Base-by-base conservation (phyloP, 2,797 vertebrate genomes). In the Ficedula albicollis region DNA sequence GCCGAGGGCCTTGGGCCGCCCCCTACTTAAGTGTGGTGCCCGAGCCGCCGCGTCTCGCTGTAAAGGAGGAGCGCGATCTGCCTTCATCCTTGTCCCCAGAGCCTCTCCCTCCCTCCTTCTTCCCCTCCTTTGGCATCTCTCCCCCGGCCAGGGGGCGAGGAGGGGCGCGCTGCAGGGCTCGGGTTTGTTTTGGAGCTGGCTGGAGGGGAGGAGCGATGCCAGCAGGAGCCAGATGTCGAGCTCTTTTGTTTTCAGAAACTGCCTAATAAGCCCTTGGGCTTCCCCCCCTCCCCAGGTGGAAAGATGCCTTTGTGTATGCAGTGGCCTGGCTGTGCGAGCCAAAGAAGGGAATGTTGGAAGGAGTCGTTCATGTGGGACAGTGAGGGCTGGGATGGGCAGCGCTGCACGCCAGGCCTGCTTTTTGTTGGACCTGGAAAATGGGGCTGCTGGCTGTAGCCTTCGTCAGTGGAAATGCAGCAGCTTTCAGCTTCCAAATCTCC, bases 241-340 rank as follows among this genome's bases (percentile, higher is more conserved):
- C 86, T 95, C 97, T 97, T 98, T 98, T 98, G 98, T 98, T 97
- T 97, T 96, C 96, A 75, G 83, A 60, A 44, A 76, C 77, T 72
- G 96, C 62, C 80, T 84, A 59, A 77, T 49, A 32, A 95, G 97
- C 85, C n/a, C 27, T 54, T 41, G 23, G 59, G 46, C 55, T 75
- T 36, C 12, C 6, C 46, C 41, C 19, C 7, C 12, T 11, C 36
- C 51, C 27, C 76, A 94, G 92, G 48, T 90, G 63, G 77, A 79
- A 77, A 80, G 88, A 95, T 84, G 96, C 59, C 87, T 85, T 94
- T 97, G 79, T 96, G 52, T 59, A 25, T n/a, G 84, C 34, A n/a
- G 32, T 46, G 62, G 87, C 3, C 21, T 27, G 84, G 54, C 77
- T 25, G 74, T 41, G 29, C 67, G 52, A 88, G 51, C 91, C 84